Percentiles rank a stretch among this genome's conserved stretches.
Evolutionary conservation across 2,888 invertebrate genomes (phyloP).

Genomic region (Drosophila ustulata): DNA sequence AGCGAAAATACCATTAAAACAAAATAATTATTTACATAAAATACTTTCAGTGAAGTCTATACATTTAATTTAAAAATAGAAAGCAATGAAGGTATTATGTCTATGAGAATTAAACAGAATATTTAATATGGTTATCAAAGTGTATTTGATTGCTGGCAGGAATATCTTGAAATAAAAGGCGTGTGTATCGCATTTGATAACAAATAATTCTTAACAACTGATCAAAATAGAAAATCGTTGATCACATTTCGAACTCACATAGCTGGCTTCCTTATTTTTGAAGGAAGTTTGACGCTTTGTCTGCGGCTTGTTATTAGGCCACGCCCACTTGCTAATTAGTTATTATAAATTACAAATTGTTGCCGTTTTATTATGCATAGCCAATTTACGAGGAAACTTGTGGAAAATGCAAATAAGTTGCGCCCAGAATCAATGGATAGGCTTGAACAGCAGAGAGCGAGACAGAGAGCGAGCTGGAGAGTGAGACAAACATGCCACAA

Average conservation of each 20-base stretch:
- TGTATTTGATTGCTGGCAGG: too few species aligned
- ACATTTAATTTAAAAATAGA: too few species aligned
- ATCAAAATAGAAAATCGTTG: too few species aligned
- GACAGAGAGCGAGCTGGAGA: neutral
- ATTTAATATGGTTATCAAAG: too few species aligned
- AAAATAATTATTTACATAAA: too few species aligned
- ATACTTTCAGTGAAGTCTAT: too few species aligned
- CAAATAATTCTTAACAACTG: too few species aligned
- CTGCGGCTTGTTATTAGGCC: neutral
- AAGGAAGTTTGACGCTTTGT: constrained; percentile 1
- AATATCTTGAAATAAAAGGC: too few species aligned
- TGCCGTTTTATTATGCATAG: constrained; percentile 47
- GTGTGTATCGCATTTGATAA: too few species aligned
- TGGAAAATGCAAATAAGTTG: constrained; percentile 49
- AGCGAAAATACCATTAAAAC: too few species aligned
- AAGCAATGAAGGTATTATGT: too few species aligned
- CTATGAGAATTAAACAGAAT: too few species aligned
- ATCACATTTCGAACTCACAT: neutral
- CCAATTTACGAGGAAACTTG: constrained; percentile 46
- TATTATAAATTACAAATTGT: constrained; percentile 35
- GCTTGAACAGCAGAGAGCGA: constrained; percentile 6
- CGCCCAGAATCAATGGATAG: constrained; percentile 34
- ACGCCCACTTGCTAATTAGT: constrained; percentile 36
- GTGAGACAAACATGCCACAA: constrained; percentile 34
- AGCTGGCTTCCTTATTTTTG: neutral